Percentiles rank a stretch among this genome's conserved stretches.
Conservation (phyloP, 2,888 invertebrate genomes). For the Orchestes rusci region DNA sequence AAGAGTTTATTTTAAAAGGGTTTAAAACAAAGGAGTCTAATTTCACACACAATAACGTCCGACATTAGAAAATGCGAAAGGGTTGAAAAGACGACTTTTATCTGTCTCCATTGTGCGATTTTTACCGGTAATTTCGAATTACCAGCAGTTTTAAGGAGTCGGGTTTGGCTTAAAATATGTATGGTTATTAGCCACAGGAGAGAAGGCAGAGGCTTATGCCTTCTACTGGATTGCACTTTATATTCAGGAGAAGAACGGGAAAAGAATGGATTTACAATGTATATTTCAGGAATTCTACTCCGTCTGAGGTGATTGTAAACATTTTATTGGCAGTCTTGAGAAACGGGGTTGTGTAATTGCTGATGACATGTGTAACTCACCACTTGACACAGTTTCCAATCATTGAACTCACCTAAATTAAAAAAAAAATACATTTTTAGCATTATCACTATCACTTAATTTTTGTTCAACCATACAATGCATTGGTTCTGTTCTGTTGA, state of each 20-base stretch:
- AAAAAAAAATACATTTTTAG: no score
- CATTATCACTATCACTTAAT: no score
- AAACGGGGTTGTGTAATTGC: constrained; percentile 6
- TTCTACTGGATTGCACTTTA: constrained; percentile 27
- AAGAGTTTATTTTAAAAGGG: constrained; percentile 36
- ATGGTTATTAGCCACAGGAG: constrained; percentile 40
- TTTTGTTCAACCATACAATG: no score
- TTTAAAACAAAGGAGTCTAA: constrained; percentile 43
- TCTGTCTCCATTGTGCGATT: constrained; percentile 41
- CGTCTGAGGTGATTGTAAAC: constrained; percentile 24
- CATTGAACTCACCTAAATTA: no score
- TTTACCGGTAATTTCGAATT: constrained; percentile 42
- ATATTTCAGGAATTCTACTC: constrained; percentile 27
- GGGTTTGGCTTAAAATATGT: constrained; percentile 38
- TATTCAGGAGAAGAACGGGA: constrained; percentile 20
- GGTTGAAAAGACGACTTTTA: constrained; percentile 39
- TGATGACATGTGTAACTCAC: no score
- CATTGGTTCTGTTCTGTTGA: no score
- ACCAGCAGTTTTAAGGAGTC: constrained; percentile 30
- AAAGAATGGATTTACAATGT: constrained; percentile 32
- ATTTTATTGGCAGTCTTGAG: constrained; percentile 27
- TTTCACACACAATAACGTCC: constrained; percentile 46
- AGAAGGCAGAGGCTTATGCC: constrained; percentile 27
- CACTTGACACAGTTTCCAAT: no score
- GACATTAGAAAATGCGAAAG: constrained; percentile 23